Evolutionary conservation across 2,797 vertebrate genomes (phyloP).

Genomic region (Sparidentex hasta): DNA sequence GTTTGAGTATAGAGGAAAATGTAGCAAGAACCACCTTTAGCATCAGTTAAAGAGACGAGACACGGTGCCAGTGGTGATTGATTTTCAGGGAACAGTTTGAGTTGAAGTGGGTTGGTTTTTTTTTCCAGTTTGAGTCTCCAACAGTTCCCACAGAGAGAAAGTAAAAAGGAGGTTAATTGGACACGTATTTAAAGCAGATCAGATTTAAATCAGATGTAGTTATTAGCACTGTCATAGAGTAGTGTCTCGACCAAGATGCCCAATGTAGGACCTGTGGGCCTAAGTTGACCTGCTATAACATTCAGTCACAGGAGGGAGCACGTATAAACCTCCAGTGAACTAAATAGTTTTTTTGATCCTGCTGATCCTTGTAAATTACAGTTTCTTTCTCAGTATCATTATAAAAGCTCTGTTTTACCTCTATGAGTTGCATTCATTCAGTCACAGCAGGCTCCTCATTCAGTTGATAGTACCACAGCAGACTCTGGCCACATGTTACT

Average conservation of each 20-base stretch:
- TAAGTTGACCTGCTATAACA: no score
- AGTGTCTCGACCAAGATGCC: background rate
- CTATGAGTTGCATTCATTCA: background rate
- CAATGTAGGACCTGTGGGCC: no score
- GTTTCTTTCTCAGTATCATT: background rate
- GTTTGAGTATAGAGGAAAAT: constrained; percentile 12
- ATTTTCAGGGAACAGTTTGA: constrained; percentile 11
- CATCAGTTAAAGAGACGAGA: background rate
- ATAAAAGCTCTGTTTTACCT: background rate
- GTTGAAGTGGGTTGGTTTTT: background rate
- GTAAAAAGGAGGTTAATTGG: background rate
- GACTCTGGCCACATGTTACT: background rate
- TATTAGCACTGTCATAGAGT: background rate
- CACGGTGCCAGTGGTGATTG: background rate
- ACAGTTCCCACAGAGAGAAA: background rate
- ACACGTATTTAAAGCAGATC: background rate
- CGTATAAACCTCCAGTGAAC: background rate
- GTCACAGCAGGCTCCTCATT: background rate
- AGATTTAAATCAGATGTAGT: no score
- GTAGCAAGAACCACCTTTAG: background rate
- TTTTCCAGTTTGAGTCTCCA: background rate
- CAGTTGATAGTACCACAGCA: background rate
- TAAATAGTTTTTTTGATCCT: background rate
- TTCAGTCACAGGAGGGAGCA: background rate
- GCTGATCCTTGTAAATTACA: background rate